Evolutionary conservation across 2,113 vertebrate species (phyloP), one percentile per base, ranked within the genome.

Genomic region (Oryzias javanicus): DNA sequence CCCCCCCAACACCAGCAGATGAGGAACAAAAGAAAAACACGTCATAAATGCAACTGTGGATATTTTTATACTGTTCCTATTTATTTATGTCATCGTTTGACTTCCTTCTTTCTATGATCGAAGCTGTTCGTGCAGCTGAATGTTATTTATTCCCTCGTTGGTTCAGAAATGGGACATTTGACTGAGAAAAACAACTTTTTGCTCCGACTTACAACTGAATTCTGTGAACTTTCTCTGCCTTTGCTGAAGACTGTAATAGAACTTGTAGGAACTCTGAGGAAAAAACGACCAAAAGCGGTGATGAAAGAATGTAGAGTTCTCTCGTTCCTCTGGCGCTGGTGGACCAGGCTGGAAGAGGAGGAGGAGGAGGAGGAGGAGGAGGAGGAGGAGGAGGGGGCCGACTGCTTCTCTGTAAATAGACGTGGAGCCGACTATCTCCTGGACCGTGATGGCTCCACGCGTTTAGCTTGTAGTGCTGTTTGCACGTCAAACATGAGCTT

Each of bases 281-380:
- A 89, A 41, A 46, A 47, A 81, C 84, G 80, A 15, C 24, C 86
- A 86, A 93, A 91, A 90, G 88, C 90, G 90, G 91, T 93, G 89
- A 93, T 92, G 94, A 91, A 93, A 92, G 92, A 94, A 95, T 92
- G 93, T 95, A 96, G 93, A 93, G 88, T 74, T 95, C 91, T 94
- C 92, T 92, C 87, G 90, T 91, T 95, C 94, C 86, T 92, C 88
- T 90, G 90, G 93, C 94, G 88, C 88, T 89, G 92, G 91, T 93
- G 90, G 85, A 79, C 81, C 80, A 74, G 82, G 74, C 67, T 76
- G 67, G 75, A 88, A 90, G 90, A 89, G 78, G 90, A 89, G 78
- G 79, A 79, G 72, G 64, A n/a, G n/a, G n/a, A n/a, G n/a, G n/a
- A n/a, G n/a, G n/a, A n/a, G n/a, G n/a, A n/a, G n/a, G n/a, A n/a